Evolutionary conservation across 2,113 vertebrate genomes (phyloP), one percentile per base, ranked within the genome.

Genomic region (Siniperca chuatsi): DNA sequence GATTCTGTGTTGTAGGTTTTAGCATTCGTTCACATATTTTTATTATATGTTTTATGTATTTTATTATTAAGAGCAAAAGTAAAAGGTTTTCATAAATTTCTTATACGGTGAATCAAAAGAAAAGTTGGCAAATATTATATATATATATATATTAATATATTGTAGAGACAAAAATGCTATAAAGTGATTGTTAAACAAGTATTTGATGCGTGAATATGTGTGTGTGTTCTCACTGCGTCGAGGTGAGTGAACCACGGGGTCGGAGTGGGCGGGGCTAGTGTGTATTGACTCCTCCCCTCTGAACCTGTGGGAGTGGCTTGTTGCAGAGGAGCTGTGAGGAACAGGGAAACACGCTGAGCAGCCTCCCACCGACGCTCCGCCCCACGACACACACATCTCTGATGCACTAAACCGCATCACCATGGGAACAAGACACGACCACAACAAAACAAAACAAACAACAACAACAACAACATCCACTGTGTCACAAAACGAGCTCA

Each of bases 271-370:
- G 0, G 96, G 93, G 87, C 96, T 96, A 25, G 88, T 92, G 62
- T 92, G 93, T 29, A 92, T 91, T 0, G 95, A 96, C 83, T 96
- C 97, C 2, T 97, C 96, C 90, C 96, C 96, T 40, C 95, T 91
- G 0, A 85, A 80, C 69, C 88, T 95, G 81, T 95, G 37, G 57
- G 96, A 95, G 93, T 90, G 92, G 94, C 94, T 80, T 95, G 96
- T 90, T 60, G 87, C 18, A 1, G 94, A 94, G 88, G 96, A 98
- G 88, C 98, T 99, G 96, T 95, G 91, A 95, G 95, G 92, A 92
- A 95, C 93, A 96, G 94, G 93, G 86, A 96, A 92, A 96, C 95
- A 96, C 90, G 93, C 96, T 94, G 95, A 96, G 94, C 95, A 96
- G 95, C 94, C 93, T 88, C 94, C 89, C 90, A 95, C 92, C 90